Percentiles rank a stretch among this genome's conserved stretches.
These are phyloP conservation scores for Siphamia tubifer DNA, from an alignment of 2,113 vertebrate species.

Conservation along the genomic window DNA sequence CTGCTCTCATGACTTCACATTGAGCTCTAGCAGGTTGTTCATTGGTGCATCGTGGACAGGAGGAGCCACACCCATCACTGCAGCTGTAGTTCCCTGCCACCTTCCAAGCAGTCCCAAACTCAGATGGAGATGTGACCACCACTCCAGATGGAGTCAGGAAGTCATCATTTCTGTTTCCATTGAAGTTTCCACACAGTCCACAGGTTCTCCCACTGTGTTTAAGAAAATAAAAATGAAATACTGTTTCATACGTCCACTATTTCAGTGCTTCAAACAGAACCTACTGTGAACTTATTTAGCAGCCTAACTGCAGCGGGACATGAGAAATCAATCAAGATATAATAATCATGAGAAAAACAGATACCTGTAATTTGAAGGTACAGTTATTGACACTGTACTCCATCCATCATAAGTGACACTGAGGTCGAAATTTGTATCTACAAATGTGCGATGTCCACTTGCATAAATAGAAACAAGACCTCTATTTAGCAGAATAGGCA, in stretches of 20 bases:
- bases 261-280: too few species aligned
- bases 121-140: not conserved
- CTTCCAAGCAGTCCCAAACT: conserved; percentile 59
- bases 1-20: conserved; percentile 58
- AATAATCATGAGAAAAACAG: too few species aligned
- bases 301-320: too few species aligned
- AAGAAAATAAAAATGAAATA: too few species aligned
- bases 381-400: conserved; percentile 41
- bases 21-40: conserved; percentile 1
- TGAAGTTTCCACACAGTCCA: conserved; percentile 77
- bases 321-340: too few species aligned
- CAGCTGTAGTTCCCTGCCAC: conserved; percentile 39
- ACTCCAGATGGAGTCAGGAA: conserved; percentile 45
- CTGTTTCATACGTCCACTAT: too few species aligned
- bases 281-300: too few species aligned
- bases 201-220: conserved; percentile 45
- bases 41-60: conserved; percentile 44
- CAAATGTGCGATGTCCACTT: conserved; percentile 29
- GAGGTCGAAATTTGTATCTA: conserved; percentile 56
- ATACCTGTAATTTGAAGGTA: conserved; percentile 57
- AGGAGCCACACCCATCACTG: conserved; percentile 19
- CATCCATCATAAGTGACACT: conserved; percentile 59
- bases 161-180: conserved; percentile 60
- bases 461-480: conserved; percentile 40
- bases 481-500: conserved; percentile 53